Conservation (phyloP, 2,888 invertebrate species). For the Meteorus cinctellus region DNA sequence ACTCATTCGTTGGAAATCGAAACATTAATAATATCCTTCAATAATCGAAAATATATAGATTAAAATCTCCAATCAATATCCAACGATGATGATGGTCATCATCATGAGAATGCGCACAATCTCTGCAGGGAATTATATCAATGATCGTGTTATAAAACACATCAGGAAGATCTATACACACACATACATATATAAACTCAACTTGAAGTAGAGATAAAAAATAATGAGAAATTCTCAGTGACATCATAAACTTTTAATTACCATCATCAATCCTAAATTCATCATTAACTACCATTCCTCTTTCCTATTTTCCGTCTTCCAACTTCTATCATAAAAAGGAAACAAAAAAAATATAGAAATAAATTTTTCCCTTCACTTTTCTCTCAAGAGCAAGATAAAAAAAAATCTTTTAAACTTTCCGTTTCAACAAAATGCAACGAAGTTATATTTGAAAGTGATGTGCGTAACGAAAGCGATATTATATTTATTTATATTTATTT, state of each 20-base stretch:
- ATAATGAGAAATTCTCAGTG: neutral
- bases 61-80: neutral
- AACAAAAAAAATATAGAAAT: neutral
- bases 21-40: neutral
- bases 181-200: neutral
- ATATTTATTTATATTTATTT: neutral
- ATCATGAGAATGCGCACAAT: neutral
- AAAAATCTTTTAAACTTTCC: neutral
- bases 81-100: too few relatives aligned
- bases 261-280: neutral
- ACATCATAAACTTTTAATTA: constrained; percentile 6
- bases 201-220: neutral
- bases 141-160: neutral
- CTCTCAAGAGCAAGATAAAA: neutral
- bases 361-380: constrained; percentile 28
- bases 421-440: constrained; percentile 22
- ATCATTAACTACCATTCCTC: neutral
- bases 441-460: constrained; percentile 18
- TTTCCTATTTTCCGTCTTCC: neutral
- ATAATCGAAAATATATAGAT: constrained; percentile 7
- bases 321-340: neutral
- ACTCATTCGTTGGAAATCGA: neutral
- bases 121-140: neutral
- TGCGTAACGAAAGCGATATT: constrained; percentile 38
- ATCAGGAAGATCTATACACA: neutral